A percentile compares a stretch with the other conserved stretches of the same genome.
phyloP scores from a whole-genome alignment of 2,113 vertebrate genomes.

The Motacilla tschutschensis region DNA sequence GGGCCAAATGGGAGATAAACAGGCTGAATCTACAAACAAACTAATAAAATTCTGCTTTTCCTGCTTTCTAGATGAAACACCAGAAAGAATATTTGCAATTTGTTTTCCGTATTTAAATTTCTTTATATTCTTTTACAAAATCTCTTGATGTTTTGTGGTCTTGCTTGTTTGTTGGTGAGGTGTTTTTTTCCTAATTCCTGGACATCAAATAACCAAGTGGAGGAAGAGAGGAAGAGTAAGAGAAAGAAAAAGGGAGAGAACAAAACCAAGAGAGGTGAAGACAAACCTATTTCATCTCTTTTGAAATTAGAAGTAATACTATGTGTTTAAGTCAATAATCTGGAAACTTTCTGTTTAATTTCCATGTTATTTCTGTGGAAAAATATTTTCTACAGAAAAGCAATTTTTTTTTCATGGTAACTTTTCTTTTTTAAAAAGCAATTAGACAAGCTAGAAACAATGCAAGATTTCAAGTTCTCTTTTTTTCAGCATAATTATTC shows the following conservation, averaged over 20 bases:
- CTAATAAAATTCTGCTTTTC: background rate
- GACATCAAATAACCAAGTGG: background rate
- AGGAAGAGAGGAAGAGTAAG: background rate
- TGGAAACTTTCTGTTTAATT: background rate
- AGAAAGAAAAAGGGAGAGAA: background rate
- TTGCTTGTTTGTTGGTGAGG: fast-evolving
- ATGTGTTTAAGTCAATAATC: background rate
- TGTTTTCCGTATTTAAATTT: background rate
- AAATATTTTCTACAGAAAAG: background rate
- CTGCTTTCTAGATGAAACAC: background rate
- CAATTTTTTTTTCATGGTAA: fast-evolving
- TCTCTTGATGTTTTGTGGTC: background rate
- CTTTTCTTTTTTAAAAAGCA: background rate
- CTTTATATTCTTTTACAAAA: background rate
- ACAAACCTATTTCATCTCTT: background rate
- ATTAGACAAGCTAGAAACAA: background rate
- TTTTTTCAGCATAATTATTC: background rate
- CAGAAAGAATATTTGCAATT: background rate
- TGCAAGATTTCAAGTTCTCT: background rate
- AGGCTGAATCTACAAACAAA: background rate
- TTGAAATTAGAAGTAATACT: background rate
- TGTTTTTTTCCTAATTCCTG: background rate
- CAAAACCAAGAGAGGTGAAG: background rate
- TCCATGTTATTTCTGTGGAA: background rate
- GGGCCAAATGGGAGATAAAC: background rate